These are phyloP conservation scores for Micropoecilia bifurca DNA, from an alignment of 2,797 vertebrate species.

Conservation along the genomic window DNA sequence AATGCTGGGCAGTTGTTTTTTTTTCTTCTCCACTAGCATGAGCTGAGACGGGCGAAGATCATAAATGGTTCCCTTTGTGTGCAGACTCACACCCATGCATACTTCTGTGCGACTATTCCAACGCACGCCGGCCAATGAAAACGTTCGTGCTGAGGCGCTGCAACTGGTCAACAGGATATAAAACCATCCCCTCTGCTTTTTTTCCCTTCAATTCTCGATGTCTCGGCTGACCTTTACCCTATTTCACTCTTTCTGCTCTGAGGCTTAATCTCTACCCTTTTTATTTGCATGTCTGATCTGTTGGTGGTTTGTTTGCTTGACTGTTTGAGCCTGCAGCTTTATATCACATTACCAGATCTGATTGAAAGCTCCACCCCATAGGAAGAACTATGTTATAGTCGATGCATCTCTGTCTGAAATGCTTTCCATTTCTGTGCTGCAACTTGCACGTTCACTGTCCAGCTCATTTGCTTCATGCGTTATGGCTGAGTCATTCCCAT, in stretches of 20 bases:
- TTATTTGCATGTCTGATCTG: constrained; percentile 8
- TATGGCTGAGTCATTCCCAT: constrained; percentile 72
- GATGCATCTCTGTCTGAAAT: constrained; percentile 24
- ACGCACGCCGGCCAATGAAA: constrained; percentile 42
- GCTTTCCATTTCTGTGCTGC: constrained; percentile 45
- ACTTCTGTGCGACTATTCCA: constrained; percentile 23
- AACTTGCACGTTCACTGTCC: constrained; percentile 51
- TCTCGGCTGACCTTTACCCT: constrained; percentile 59
- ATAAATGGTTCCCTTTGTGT: constrained; percentile 22
- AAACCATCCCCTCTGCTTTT: constrained; percentile 54
- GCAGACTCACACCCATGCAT: constrained; percentile 19
- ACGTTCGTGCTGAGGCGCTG: constrained; percentile 46
- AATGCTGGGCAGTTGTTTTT: constrained; percentile 26
- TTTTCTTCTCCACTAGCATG: constrained; percentile 14
- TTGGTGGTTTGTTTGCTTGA: constrained; percentile 48
- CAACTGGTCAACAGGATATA: constrained; percentile 75
- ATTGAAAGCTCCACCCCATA: constrained; percentile 20
- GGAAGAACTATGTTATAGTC: constrained; percentile 16
- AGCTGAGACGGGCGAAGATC: constrained; percentile 24
- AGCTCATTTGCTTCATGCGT: constrained; percentile 65
- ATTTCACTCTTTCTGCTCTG: constrained; percentile 33
- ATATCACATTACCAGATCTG: constrained; percentile 12
- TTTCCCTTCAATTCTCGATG: constrained; percentile 24
- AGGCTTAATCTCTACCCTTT: constrained; percentile 24
- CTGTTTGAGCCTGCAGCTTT: constrained; percentile 36